Base-by-base conservation (phyloP, 2,888 invertebrate species). In the Epinotia nisella region DNA sequence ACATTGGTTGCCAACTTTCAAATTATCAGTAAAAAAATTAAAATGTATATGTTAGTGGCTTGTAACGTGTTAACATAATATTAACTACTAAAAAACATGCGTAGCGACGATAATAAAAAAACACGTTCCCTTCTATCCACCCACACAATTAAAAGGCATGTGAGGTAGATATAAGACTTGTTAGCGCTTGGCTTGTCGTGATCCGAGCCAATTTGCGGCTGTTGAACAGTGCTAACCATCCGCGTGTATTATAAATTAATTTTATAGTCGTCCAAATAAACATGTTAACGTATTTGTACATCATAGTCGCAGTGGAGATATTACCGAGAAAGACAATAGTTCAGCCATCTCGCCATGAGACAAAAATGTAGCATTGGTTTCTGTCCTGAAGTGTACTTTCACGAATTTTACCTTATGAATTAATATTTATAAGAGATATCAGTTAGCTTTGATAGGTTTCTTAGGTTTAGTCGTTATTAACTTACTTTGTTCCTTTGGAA, bases 141-240 rank as follows among this genome's bases (percentile, higher is more conserved):
- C 55, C 24, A 55, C 56, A 64, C 35, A 58, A 70, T 59, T 51
- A 67, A 67, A 24, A 56, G 49, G 64, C 61, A 73, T 51, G 67
- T 51, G 17, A 24, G 39, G 24, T 39, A 55, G 59, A 69, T 64
- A 70, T 53, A 61, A 35, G 49, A 80, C 76, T 82, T 79, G 82
- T 90, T 91, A 90, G 84, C 90, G 82, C 83, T 77, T 78, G 35
- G 59, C 75, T 17, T 53, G 80, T 90, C 92, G 92, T 92, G 92
- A 92, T 88, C 81, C 79, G 77, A 81, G 77, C 82, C 84, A 89
- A 92, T 92, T 91, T 86, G 82, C 87, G 80, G 79, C 77, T 77
- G 78, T 81, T 83, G 71, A 65, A 29, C 55, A 66, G 58, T 58
- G 71, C 72, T 69, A 58, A 76, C 74, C 60, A 74, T 69, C 61